Evolutionary conservation across 2,888 invertebrate species (phyloP), one percentile per base, ranked within the genome.

Genomic region (Ormia ochracea): DNA sequence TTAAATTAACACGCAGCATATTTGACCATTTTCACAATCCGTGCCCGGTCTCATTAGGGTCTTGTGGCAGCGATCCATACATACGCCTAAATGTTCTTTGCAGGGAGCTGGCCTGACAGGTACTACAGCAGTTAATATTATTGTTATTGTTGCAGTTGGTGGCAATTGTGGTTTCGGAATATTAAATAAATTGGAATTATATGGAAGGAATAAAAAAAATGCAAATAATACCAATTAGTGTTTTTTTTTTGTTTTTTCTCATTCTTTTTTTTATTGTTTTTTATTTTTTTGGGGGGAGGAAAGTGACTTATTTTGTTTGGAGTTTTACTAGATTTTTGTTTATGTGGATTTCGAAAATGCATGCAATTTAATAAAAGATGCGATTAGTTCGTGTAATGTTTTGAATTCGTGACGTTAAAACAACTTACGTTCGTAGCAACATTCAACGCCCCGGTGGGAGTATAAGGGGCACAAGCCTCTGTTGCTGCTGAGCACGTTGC

Each of bases 391-490:
- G 38, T 78, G 48, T 26, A 9, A 26, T n/a, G 12, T 3, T 38
- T 4, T 56, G 12, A 19, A n/a, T 10, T 14, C 0, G 17, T 3
- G 21, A 33, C 41, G 1, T 19, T 28, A 14, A 17, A 14, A 5
- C 3, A 52, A 70, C 87, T 88, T 84, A 89, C 89, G 82, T 84
- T 89, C 89, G 78, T 87, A 90, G 65, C 89, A 89, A 73, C 89
- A 89, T 70, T 89, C 89, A 10, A 88, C 88, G 9, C 89, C 90
- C 12, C 82, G 68, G 38, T 85, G 83, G 12, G 82, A 33, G 59
- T 86, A 88, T 5, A 84, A 81, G 65, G 88, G 88, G 58, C 89
- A 89, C 9, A 90, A 83, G 14, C 89, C 89, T 69, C 81, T 84
- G 58, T 85, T 88, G 21, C 86, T 86, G 9, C 89, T 87, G 4